Evolutionary conservation across 2,888 invertebrate genomes (phyloP), one percentile per base, ranked within the genome.

Genomic region (Antheraea assamensis): DNA sequence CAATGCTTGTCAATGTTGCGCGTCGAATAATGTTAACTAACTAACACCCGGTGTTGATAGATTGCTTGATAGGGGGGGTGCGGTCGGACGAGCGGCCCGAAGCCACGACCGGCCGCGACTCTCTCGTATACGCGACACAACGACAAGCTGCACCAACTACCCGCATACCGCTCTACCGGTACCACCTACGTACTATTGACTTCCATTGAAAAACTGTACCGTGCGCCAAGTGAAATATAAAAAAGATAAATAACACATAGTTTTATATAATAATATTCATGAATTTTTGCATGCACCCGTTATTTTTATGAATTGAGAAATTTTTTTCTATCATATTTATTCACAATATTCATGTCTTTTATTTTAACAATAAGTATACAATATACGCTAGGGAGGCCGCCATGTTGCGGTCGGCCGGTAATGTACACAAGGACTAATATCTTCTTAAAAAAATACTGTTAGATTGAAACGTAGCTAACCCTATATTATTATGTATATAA

Each of bases 381-480:
- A 88, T 94, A 93, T 87, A 92, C 88, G 87, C 93, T 93, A 93
- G 87, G 84, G 89, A 91, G 87, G 90, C 80, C 89, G 86, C 89
- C 89, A 88, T 88, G 87, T 83, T 77, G 88, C 90, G 87, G 87
- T 81, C 90, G 86, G 80, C 92, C 91, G 88, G 88, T 88, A 88
- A 92, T 93, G 90, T 94, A 94, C 94, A 93, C 92, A 85, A 93
- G 93, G 92, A 92, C 94, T 94, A 94, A 94, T 94, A 94, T 94
- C 94, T 94, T 94, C 92, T 94, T 94, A 94, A 93, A 94, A 94
- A 94, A 94, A 94, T 94, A 94, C 94, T 94, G 94, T 94, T 94
- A 94, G 94, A 94, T 94, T 93, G 94, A 94, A 94, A 94, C 90
- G 91, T 92, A 92, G 93, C 94, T 94, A 93, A 92, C 87, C 90